Base-by-base conservation (phyloP, 2,888 invertebrate genomes). In the Molorchus minor region DNA sequence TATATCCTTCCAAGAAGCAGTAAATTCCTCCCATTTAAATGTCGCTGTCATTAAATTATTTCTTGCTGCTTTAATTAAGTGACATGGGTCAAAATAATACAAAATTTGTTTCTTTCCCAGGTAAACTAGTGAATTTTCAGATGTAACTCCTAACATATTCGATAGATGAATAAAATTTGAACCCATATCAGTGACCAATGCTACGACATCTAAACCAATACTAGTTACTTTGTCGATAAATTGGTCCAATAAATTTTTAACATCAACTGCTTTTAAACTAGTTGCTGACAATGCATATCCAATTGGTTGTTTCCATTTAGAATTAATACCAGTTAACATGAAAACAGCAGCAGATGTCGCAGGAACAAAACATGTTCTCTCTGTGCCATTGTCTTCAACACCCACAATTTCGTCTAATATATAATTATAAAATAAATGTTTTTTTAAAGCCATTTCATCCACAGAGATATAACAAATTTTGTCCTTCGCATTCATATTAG, bases 231-330 rank as follows among this genome's bases (percentile, higher is more conserved):
- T 17, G 3, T 17, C 19, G 3, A 16, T 15, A 15, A 40, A 40
- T 40, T 40, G 2, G 17, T 40, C 40, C 17, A 40, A 40, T 17
- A 17, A 5, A 8, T 16, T 16, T 17, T 40, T 40, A 8, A 40
- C 8, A 40, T 40, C 16, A 17, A 7, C 2, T 1, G 40, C 40
- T 2, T 5, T 4, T 16, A 17, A 16, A 4, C 4, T 15, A 3
- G 40, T 40, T 8, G 15, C 17, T 3, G 17, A 40, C 4, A 16
- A 19, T 16, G 17, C 10, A 40, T 40, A 40, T 16, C 17, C 40
- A 40, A 40, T 40, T 5, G 40, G 40, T 17, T 40, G 40, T 15
- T 40, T 40, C 40, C 40, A 40, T 16, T 40, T 40, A 2, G 17
- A 17, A 3, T 40, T 40, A 5, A 40, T 17, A 4, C 40, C 33